Percentiles rank a stretch among this genome's conserved stretches.
Conservation (phyloP, 2,888 invertebrate species). For the Plebejus argus region DNA sequence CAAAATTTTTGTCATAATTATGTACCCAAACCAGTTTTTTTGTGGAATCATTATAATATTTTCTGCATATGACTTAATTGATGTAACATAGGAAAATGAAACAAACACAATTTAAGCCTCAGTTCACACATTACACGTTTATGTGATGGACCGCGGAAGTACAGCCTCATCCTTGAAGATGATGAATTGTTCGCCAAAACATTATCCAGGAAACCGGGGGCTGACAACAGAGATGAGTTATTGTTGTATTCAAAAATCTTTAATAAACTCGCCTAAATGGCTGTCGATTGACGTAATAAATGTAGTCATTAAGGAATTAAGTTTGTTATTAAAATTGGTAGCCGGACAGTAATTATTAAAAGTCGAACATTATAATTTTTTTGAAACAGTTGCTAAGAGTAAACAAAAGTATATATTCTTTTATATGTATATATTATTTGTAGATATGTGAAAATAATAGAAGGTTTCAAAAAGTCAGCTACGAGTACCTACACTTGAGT, state of each 20-base stretch:
- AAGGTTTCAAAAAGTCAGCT: no score
- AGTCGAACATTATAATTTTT: no score
- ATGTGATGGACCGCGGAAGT: not conserved
- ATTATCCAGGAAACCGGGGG: not conserved
- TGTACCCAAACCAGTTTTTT: not conserved
- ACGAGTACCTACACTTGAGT: no score
- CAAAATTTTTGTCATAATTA: no score
- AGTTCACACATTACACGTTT: not conserved
- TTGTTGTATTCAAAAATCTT: not conserved
- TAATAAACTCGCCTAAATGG: not conserved
- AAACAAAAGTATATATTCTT: no score
- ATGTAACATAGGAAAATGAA: not conserved
- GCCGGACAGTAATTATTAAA: no score
- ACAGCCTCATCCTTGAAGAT: not conserved
- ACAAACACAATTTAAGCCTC: not conserved
- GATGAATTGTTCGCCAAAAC: not conserved
- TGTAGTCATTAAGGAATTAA: not conserved
- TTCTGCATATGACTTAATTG: not conserved
- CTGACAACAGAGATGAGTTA: not conserved
- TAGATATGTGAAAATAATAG: no score
- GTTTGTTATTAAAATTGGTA: no score
- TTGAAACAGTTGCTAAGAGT: no score
- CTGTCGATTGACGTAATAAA: not conserved
- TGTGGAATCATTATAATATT: not conserved
- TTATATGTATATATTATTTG: no score